Evolutionary conservation across 2,797 vertebrate genomes (phyloP).

Genomic region (Pseudomugil tenellus): DNA sequence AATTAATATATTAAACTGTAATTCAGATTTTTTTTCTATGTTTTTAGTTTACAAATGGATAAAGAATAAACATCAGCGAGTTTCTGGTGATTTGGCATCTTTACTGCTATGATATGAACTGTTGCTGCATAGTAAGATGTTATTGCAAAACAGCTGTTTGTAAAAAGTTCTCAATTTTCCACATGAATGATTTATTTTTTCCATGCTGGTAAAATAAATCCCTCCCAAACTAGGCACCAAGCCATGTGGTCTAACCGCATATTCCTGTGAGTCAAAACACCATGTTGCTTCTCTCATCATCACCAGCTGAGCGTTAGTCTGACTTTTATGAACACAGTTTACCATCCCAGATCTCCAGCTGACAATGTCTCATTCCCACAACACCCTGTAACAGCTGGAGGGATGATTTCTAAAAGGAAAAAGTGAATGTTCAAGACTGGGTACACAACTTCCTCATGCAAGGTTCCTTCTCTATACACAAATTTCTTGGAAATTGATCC

Average conservation of each 20-base stretch:
- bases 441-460: constrained; percentile 4
- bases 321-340: constrained; percentile 42
- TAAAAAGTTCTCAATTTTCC: constrained; percentile 20
- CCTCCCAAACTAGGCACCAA: constrained; percentile 22
- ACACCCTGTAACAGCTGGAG: constrained; percentile 61
- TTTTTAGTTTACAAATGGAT: too few relatives aligned
- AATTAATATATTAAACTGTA: too few relatives aligned
- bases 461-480: background rate
- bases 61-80: too few relatives aligned
- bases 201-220: constrained; percentile 15
- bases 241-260: constrained; percentile 9
- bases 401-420: constrained; percentile 51
- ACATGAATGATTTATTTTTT: constrained; percentile 9
- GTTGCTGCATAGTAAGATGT: background rate
- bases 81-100: background rate
- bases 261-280: constrained; percentile 45
- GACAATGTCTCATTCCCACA: constrained; percentile 65
- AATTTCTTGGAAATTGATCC: background rate
- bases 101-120: background rate
- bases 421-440: constrained; percentile 34
- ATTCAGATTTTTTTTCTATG: too few relatives aligned
- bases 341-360: constrained; percentile 69
- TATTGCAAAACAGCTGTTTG: constrained; percentile 44
- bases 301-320: constrained; percentile 59
- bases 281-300: constrained; percentile 38